A percentile compares a stretch with the other conserved stretches of the same genome.
phyloP scores from a whole-genome alignment of 2,113 vertebrate species.

The Spheniscus mendiculus region DNA sequence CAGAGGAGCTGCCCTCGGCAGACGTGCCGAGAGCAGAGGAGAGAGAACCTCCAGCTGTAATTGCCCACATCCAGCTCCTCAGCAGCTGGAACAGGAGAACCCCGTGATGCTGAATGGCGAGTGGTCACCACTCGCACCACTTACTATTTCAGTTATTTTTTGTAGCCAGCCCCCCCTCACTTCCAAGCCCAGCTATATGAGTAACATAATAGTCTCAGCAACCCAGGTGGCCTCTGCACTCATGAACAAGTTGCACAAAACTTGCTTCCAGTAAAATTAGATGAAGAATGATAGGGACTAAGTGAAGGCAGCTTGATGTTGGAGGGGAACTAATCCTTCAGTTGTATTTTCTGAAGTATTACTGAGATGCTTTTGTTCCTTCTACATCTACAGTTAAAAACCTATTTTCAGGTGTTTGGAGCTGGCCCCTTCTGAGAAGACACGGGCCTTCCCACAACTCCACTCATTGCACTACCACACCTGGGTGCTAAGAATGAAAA shows the following conservation, averaged over 20 bases:
- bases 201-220: not conserved
- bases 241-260: not conserved
- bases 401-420: not conserved
- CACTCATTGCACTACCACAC: not conserved
- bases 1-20: not conserved
- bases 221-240: not conserved
- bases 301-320: not conserved
- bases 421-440: not conserved
- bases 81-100: not conserved
- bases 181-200: not conserved
- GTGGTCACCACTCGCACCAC: not conserved
- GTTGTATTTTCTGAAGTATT: not conserved
- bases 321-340: not conserved
- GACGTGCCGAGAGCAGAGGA: not conserved
- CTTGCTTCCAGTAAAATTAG: not conserved
- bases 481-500: not conserved
- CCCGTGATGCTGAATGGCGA: fast-evolving
- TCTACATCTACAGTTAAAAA: not conserved
- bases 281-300: not conserved
- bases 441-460: not conserved
- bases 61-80: not conserved
- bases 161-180: not conserved
- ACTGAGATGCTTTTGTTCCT: not conserved
- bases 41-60: not conserved
- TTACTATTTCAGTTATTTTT: not conserved